Evolutionary conservation across 2,797 vertebrate species (phyloP).

Genomic region (Sebastes nivosus): DNA sequence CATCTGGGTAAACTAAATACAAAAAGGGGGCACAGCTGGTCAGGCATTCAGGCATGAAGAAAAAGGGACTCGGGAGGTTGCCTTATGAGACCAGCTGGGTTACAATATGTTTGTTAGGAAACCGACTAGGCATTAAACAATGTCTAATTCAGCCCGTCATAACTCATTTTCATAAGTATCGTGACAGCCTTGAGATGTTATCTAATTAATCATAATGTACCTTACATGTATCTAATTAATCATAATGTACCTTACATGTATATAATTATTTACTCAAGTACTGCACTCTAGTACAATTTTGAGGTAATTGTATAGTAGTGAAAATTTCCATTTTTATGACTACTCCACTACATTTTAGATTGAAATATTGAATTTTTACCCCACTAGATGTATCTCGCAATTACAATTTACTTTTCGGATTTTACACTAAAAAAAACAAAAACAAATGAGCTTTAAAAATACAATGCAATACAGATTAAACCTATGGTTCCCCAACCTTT

Average conservation of each 20-base stretch:
- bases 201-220: not conserved
- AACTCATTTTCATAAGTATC: constrained; percentile 24
- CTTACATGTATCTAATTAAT: not conserved
- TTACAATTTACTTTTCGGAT: not conserved
- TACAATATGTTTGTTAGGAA: constrained; percentile 50
- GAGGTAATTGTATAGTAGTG: not conserved
- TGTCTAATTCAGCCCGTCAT: constrained; percentile 11
- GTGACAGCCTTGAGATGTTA: not conserved
- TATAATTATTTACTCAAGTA: not conserved
- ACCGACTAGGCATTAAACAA: constrained; percentile 19
- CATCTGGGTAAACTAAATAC: constrained; percentile 40
- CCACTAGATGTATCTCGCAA: not conserved
- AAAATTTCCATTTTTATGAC: not conserved
- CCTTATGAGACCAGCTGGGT: constrained; percentile 61
- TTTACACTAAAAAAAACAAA: not conserved
- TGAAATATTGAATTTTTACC: not conserved
- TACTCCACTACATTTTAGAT: not conserved
- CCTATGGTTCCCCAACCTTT: not conserved
- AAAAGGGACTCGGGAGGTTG: constrained; percentile 19
- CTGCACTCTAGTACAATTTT: not conserved
- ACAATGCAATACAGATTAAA: not conserved
- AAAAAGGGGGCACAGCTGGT: constrained; percentile 58
- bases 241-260: not conserved
- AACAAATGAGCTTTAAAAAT: not conserved
- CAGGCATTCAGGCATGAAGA: constrained; percentile 44